phyloP scores from a whole-genome alignment of 2,797 vertebrate genomes.

The Pipistrellus pipistrellus region DNA sequence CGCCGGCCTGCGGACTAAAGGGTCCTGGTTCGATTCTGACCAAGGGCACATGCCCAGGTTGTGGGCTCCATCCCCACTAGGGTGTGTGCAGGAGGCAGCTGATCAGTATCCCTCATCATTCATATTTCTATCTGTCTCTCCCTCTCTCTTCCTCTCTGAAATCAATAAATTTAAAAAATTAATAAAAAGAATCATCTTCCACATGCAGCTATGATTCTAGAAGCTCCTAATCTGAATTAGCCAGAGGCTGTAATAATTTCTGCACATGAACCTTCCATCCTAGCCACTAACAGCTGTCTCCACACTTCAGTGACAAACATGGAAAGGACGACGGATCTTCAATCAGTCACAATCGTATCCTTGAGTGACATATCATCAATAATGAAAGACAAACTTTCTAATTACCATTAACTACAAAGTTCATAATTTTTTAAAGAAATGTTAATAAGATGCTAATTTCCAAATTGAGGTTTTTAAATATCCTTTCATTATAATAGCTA shows the following conservation, averaged over 20 bases:
- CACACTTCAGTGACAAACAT: constrained; percentile 25
- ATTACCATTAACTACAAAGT: constrained; percentile 48
- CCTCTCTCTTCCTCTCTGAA: too few relatives aligned
- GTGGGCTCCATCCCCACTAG: too few relatives aligned
- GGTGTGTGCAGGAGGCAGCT: too few relatives aligned
- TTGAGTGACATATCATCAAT: neutral
- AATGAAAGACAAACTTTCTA: constrained; percentile 22
- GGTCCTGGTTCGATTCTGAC: too few relatives aligned
- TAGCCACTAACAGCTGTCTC: neutral
- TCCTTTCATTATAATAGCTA: constrained; percentile 1
- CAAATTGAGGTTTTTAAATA: constrained; percentile 23
- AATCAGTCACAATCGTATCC: neutral
- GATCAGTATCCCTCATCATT: too few relatives aligned
- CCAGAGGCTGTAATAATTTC: neutral
- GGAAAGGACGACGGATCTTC: neutral
- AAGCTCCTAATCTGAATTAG: constrained; percentile 29
- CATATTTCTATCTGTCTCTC: too few relatives aligned
- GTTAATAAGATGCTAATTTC: constrained; percentile 46
- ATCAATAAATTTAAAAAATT: too few relatives aligned
- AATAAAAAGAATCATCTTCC: neutral
- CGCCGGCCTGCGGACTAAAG: too few relatives aligned
- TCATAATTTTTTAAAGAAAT: constrained; percentile 31
- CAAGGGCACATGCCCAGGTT: too few relatives aligned
- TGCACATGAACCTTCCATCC: neutral
- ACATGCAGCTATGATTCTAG: constrained; percentile 19